These are phyloP conservation scores for Atethmia centrago DNA, from an alignment of 2,888 invertebrate genomes.

Conservation along the genomic window DNA sequence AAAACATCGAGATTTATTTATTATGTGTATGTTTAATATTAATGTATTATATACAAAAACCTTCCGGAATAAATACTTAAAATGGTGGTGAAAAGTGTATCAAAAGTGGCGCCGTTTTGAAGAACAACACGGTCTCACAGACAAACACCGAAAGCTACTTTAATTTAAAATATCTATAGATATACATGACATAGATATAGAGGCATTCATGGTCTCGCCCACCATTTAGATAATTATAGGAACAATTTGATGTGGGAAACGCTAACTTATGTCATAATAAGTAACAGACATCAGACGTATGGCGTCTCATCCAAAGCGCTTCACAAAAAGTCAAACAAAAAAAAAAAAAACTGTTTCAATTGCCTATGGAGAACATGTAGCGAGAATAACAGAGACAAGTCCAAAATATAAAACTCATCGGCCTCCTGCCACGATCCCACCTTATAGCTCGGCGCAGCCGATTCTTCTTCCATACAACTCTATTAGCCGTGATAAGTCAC, in stretches of 20 bases:
- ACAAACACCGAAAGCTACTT: neutral
- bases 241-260: neutral
- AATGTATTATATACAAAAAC: too few species aligned
- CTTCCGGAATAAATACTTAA: neutral
- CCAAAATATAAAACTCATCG: neutral
- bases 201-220: neutral
- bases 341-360: neutral
- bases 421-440: too few species aligned
- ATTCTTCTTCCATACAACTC: neutral
- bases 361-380: neutral
- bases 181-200: neutral
- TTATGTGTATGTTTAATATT: too few species aligned
- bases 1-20: too few species aligned
- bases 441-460: neutral
- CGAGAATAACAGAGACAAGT: neutral
- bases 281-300: neutral
- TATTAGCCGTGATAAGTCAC: neutral
- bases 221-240: neutral
- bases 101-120: neutral
- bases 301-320: neutral
- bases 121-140: neutral
- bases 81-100: neutral
- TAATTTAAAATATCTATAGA: neutral
- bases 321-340: conserved; percentile 1
- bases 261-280: neutral